Evolutionary conservation across 1,140 invertebrate genomes (phyloP).

Genomic region (Araneus ventricosus): DNA sequence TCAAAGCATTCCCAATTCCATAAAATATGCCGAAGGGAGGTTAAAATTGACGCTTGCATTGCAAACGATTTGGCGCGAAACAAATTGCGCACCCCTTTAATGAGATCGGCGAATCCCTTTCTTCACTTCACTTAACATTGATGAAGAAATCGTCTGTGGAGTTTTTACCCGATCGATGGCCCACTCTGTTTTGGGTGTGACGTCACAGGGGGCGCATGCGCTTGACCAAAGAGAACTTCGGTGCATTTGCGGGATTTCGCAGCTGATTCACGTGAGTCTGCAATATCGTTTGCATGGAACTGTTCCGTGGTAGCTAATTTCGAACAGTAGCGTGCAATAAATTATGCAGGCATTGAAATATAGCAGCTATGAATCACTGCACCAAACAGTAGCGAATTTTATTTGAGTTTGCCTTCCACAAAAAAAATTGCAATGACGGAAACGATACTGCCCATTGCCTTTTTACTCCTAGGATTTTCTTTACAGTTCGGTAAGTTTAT

Average conservation of each 20-base stretch:
- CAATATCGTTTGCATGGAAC: background rate
- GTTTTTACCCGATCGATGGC: constrained; percentile 3
- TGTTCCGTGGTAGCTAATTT: background rate
- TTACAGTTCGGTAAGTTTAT: constrained; percentile 48
- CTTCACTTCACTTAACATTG: background rate
- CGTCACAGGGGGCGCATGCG: constrained; percentile 49
- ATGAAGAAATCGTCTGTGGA: background rate
- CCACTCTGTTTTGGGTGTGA: constrained; percentile 44
- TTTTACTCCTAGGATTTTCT: constrained; percentile 48
- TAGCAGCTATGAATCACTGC: background rate
- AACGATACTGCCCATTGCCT: background rate
- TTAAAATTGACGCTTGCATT: background rate
- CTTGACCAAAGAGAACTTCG: constrained; percentile 2
- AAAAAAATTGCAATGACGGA: background rate
- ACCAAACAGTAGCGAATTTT: background rate
- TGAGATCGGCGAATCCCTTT: background rate
- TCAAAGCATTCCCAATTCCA: background rate
- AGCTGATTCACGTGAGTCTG: constrained; percentile 41
- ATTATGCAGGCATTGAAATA: background rate
- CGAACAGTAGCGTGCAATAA: background rate
- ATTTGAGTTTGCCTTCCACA: background rate
- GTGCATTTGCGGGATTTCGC: constrained; percentile 69
- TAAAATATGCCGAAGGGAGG: background rate
- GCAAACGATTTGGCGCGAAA: background rate
- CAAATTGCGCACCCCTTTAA: background rate